Evolutionary conservation across 2,797 vertebrate species (phyloP).

Genomic region (Rhodeus uyekii): DNA sequence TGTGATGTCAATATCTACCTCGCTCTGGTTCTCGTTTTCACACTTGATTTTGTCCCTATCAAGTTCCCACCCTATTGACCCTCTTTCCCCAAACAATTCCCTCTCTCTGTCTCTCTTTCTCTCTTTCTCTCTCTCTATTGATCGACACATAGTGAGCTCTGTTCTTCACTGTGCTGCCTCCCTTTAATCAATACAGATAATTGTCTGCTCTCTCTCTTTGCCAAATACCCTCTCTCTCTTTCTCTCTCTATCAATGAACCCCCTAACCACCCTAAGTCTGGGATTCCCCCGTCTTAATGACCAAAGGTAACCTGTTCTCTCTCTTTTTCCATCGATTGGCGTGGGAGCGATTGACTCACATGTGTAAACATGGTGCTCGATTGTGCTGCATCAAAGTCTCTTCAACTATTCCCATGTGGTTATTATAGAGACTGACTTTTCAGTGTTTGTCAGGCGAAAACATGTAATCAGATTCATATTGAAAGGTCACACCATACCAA

Average conservation of each 20-base stretch:
- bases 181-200: slow-evolving; percentile 87
- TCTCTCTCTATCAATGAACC: slow-evolving; percentile 77
- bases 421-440: neutral
- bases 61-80: slow-evolving; percentile 38
- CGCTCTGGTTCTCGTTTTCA: neutral
- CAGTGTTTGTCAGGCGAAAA: neutral
- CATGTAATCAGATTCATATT: neutral
- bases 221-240: slow-evolving; percentile 63
- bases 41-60: slow-evolving; percentile 31
- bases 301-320: slow-evolving; percentile 82
- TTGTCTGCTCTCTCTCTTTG: slow-evolving; percentile 79
- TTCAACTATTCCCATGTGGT: slow-evolving; percentile 58
- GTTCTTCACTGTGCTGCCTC: slow-evolving; percentile 80
- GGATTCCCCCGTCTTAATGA: slow-evolving; percentile 83
- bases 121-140: slow-evolving; percentile 71
- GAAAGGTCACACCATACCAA: neutral
- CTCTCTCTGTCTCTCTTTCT: slow-evolving; percentile 64
- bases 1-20: slow-evolving; percentile 34
- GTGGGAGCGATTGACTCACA: slow-evolving; percentile 79
- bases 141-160: slow-evolving; percentile 84
- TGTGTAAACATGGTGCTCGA: slow-evolving; percentile 77
- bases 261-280: slow-evolving; percentile 69
- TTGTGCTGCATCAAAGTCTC: slow-evolving; percentile 71
- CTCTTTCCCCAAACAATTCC: slow-evolving; percentile 35
- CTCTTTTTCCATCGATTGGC: slow-evolving; percentile 79